phyloP scores from a whole-genome alignment of 2,113 vertebrate genomes.

The human region GRCh38 chr18:49359501-49360000 shows the following conservation, averaged over 20 bases:
- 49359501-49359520: background rate
- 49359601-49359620: background rate
- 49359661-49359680: background rate
- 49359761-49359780: background rate
- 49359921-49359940: constrained; percentile 61
- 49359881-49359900: background rate
- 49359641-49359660: constrained; percentile 27
- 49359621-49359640: background rate
- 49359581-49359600: background rate
- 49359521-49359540: background rate
- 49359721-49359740: background rate
- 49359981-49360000: constrained; percentile 81
- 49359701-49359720: background rate
- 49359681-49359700: background rate
- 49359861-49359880: background rate
- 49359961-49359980: constrained; percentile 55
- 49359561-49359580: constrained; percentile 24
- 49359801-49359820: background rate
- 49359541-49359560: background rate
- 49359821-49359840: background rate
- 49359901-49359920: constrained; percentile 48
- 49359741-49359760: background rate
- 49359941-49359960: constrained; percentile 76
- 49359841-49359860: constrained; percentile 40
- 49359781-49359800: background rate